Evolutionary conservation across 1,140 invertebrate species (phyloP).

Genomic region (Calosoma granatense): DNA sequence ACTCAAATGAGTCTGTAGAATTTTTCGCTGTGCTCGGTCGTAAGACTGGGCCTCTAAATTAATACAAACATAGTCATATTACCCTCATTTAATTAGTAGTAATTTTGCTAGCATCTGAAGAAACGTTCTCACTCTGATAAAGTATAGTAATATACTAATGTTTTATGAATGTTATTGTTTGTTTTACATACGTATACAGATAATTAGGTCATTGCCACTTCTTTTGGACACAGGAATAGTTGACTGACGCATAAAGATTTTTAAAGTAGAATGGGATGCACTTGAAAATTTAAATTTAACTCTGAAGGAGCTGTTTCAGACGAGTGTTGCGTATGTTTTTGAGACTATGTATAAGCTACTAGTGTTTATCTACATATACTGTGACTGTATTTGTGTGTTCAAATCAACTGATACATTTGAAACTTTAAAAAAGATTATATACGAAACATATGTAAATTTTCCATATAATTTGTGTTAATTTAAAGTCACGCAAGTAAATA

Average conservation of each 20-base stretch:
- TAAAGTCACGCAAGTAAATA: too few species aligned
- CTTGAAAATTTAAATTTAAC: conserved; percentile 1
- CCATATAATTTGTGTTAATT: too few species aligned
- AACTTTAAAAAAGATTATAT: too few species aligned
- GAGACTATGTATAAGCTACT: background rate
- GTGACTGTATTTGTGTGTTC: background rate
- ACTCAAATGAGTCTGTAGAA: conserved; percentile 2
- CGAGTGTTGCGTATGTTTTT: background rate
- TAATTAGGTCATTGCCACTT: background rate
- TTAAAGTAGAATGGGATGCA: background rate
- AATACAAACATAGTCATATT: conserved; percentile 6
- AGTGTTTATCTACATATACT: background rate
- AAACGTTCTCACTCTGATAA: too few species aligned
- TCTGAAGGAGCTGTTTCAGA: background rate
- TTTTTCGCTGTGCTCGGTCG: background rate
- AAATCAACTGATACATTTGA: too few species aligned
- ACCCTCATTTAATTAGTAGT: background rate
- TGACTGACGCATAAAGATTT: background rate
- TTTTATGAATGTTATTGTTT: too few species aligned
- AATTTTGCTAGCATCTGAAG: too few species aligned
- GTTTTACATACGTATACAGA: too few species aligned
- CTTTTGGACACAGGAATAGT: background rate
- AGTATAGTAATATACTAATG: too few species aligned
- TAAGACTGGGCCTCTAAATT: background rate
- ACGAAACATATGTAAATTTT: too few species aligned